These are phyloP conservation scores for Alexandromys fortis DNA, from an alignment of 2,113 vertebrate genomes.

Conservation along the genomic window DNA sequence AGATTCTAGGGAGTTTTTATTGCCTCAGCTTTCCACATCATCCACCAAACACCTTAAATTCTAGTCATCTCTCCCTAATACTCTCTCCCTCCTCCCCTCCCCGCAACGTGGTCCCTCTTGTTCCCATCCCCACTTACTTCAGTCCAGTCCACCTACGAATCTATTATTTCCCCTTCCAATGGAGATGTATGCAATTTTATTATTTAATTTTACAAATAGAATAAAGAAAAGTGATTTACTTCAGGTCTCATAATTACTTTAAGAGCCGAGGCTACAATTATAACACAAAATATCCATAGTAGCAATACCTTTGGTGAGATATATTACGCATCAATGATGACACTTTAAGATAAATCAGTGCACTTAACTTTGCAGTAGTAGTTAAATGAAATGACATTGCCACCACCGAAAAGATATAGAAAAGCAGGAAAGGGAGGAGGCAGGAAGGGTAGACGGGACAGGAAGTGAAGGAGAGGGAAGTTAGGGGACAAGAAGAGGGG, in stretches of 20 bases:
- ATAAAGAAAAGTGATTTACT: neutral
- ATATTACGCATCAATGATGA: neutral
- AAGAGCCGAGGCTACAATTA: neutral
- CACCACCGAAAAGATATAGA: neutral
- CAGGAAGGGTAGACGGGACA: too few relatives aligned
- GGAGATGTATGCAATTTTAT: neutral
- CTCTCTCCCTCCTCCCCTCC: neutral
- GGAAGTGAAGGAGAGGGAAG: too few relatives aligned
- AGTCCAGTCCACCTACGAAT: neutral
- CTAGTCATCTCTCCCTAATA: neutral
- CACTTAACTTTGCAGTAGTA: neutral
- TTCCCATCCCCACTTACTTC: neutral
- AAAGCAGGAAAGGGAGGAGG: neutral
- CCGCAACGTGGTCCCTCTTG: neutral
- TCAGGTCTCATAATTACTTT: neutral
- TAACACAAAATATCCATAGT: neutral
- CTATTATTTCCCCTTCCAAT: neutral
- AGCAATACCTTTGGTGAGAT: neutral
- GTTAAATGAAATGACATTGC: neutral
- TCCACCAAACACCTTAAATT: neutral
- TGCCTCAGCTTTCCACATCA: neutral
- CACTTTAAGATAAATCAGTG: neutral
- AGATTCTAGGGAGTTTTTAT: neutral
- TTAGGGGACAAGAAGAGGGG: neutral
- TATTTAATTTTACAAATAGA: conserved; percentile 6